Conservation (phyloP, 2,888 invertebrate species). For the Nemotelus nigrinus region DNA sequence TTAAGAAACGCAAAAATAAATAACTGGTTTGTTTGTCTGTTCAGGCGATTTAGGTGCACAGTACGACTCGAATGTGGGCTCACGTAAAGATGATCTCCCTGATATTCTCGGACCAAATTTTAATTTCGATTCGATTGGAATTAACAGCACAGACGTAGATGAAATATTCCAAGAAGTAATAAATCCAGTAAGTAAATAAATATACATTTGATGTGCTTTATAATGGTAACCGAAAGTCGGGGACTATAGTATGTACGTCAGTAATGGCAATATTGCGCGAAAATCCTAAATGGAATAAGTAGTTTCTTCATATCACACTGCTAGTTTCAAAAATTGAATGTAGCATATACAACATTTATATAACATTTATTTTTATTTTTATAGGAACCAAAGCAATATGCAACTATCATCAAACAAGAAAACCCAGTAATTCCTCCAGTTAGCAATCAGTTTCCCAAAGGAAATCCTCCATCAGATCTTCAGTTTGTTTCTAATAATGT, state of each 20-base stretch:
- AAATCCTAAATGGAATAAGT: too few relatives aligned
- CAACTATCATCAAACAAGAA: constrained; percentile 35
- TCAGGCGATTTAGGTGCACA: constrained; percentile 31
- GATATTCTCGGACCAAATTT: constrained; percentile 76
- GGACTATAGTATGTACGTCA: not conserved
- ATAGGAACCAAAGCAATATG: constrained; percentile 42
- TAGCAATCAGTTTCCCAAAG: constrained; percentile 29
- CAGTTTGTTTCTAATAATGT: constrained; percentile 24
- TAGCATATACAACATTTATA: not conserved
- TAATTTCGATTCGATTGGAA: constrained; percentile 81
- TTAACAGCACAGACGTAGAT: constrained; percentile 91
- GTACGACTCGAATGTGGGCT: constrained; percentile 61
- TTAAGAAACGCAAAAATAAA: not conserved
- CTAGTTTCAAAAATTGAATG: not conserved
- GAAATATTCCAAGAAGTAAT: constrained; percentile 89
- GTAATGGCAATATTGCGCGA: not conserved
- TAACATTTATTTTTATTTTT: constrained; percentile 5
- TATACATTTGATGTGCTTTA: not conserved
- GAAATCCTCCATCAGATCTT: not conserved
- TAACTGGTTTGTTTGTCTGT: not conserved
- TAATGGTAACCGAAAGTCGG: not conserved
- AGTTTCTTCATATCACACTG: too few relatives aligned
- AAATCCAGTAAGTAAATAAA: constrained; percentile 37
- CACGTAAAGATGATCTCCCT: constrained; percentile 74
- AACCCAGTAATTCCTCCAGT: constrained; percentile 38